Evolutionary conservation across 2,113 vertebrate genomes (phyloP).

Genomic region (crab-eating macaque (Macaca fascicularis)): T2T-MFA8v1.1 NC_088380.1:145767001-145767500

Average conservation of each 20-base stretch:
- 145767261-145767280: neutral
- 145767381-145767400: neutral
- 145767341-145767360: constrained; percentile 39
- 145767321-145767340: neutral
- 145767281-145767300: neutral
- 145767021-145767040: too few species aligned
- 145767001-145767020: too few species aligned
- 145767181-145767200: neutral
- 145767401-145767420: neutral
- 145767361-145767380: constrained; percentile 23
- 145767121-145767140: neutral
- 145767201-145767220: neutral
- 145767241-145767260: neutral
- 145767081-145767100: neutral
- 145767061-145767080: neutral
- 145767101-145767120: neutral
- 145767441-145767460: constrained; percentile 74
- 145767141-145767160: neutral
- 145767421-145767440: constrained; percentile 67
- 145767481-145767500: constrained; percentile 75
- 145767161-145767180: neutral
- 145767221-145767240: neutral
- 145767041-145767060: neutral
- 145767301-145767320: neutral
- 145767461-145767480: constrained; percentile 78